These are phyloP conservation scores for Scaptomyza cyrtandrae DNA, from an alignment of 2,888 invertebrate genomes.

Conservation along the genomic window DNA sequence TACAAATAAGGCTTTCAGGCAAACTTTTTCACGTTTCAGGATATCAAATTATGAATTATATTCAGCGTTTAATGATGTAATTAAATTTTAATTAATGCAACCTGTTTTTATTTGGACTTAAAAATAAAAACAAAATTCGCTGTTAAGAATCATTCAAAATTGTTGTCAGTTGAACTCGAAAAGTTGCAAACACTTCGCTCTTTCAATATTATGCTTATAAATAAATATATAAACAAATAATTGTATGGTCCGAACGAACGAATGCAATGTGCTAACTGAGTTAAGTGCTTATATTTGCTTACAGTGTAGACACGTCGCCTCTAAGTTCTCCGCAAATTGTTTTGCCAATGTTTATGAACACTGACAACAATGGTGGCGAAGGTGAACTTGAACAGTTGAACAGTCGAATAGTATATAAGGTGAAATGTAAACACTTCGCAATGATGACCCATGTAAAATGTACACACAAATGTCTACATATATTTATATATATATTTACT, in stretches of 20 bases:
- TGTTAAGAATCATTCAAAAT: neutral
- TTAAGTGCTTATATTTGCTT: conserved; percentile 30
- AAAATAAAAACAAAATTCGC: neutral
- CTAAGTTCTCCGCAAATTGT: conserved; percentile 39
- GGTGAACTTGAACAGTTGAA: neutral
- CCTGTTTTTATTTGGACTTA: neutral
- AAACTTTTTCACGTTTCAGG: neutral
- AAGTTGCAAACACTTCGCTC: neutral
- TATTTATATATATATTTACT: too few relatives aligned
- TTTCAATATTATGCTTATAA: neutral
- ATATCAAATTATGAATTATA: neutral
- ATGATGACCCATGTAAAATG: conserved; percentile 17
- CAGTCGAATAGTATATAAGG: neutral
- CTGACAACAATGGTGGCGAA: neutral
- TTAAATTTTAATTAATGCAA: neutral
- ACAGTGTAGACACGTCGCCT: conserved; percentile 15
- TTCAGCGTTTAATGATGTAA: neutral
- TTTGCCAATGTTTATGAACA: conserved; percentile 24
- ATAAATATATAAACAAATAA: neutral
- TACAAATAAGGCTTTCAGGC: too few relatives aligned
- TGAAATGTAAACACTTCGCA: conserved; percentile 10
- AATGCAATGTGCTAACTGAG: conserved; percentile 29
- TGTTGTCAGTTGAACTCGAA: neutral
- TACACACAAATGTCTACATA: neutral
- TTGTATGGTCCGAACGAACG: conserved; percentile 6